Percentiles rank a stretch among this genome's conserved stretches.
Conservation (phyloP, 2,113 vertebrate genomes). For the Passer montanus region DNA sequence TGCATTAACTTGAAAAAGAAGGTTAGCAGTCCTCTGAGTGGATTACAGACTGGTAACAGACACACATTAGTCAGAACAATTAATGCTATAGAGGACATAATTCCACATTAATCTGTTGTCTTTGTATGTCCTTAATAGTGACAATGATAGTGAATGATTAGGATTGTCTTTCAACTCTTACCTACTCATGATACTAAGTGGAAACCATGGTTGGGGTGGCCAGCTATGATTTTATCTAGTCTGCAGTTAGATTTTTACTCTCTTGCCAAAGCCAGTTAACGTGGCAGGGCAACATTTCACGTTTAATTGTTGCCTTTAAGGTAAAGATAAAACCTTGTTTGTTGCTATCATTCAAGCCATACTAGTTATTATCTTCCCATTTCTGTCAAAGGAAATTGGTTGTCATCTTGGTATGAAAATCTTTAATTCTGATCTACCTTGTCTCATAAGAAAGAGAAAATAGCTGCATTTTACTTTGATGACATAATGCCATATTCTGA, state of each 20-base stretch:
- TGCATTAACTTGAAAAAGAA: neutral
- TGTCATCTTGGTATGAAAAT: neutral
- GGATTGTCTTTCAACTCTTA: neutral
- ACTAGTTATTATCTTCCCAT: neutral
- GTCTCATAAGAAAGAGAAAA: neutral
- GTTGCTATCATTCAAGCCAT: neutral
- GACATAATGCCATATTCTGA: neutral
- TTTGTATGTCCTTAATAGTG: neutral
- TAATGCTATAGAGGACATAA: neutral
- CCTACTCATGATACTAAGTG: neutral
- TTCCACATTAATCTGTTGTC: neutral
- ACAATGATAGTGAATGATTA: neutral
- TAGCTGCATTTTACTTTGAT: neutral
- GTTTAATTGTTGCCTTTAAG: neutral
- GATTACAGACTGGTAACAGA: neutral
- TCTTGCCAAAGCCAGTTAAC: neutral
- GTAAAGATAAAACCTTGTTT: neutral
- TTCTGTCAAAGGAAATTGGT: neutral
- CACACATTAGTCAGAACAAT: neutral
- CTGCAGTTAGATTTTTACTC: neutral
- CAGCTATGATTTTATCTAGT: neutral
- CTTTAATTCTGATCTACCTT: neutral
- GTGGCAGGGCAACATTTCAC: neutral
- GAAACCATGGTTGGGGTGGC: neutral
- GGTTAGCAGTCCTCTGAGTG: neutral